phyloP scores from a whole-genome alignment of 2,888 invertebrate genomes.

The Trichacis sp. region DNA sequence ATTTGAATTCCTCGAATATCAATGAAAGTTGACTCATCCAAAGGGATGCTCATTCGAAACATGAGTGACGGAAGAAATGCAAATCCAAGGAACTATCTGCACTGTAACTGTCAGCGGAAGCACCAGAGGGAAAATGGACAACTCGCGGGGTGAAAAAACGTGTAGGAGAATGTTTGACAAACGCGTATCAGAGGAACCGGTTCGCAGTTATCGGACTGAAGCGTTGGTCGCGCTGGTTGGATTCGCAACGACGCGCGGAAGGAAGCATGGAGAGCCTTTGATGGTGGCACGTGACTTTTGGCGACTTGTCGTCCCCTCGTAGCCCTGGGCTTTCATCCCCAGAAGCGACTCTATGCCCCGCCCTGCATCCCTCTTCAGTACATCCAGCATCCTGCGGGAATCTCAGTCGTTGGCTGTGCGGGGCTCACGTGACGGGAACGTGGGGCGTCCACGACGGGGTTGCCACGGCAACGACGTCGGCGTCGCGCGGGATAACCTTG shows the following conservation, averaged over 20 bases:
- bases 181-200: background rate
- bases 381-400: slow-evolving; percentile 73
- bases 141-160: background rate
- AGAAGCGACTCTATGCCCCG: slow-evolving; percentile 73
- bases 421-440: slow-evolving; percentile 55
- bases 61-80: too few species aligned
- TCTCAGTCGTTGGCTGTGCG: slow-evolving; percentile 54
- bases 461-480: slow-evolving; percentile 59
- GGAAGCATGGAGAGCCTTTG: slow-evolving; percentile 61
- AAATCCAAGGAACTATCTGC: background rate
- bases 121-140: background rate
- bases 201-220: slow-evolving; percentile 7
- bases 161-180: background rate
- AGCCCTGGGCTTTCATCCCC: slow-evolving; percentile 68
- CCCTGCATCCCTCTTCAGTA: slow-evolving; percentile 76
- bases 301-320: slow-evolving; percentile 59
- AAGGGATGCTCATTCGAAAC: background rate
- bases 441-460: slow-evolving; percentile 50
- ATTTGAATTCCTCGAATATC: too few species aligned
- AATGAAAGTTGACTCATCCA: too few species aligned
- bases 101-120: background rate
- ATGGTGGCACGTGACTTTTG: slow-evolving; percentile 66
- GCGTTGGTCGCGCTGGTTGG: slow-evolving; percentile 40
- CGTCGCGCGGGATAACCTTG: slow-evolving; percentile 65
- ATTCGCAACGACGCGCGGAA: slow-evolving; percentile 51